phyloP scores from a whole-genome alignment of 2,888 invertebrate species.

The Macrophya annulata region DNA sequence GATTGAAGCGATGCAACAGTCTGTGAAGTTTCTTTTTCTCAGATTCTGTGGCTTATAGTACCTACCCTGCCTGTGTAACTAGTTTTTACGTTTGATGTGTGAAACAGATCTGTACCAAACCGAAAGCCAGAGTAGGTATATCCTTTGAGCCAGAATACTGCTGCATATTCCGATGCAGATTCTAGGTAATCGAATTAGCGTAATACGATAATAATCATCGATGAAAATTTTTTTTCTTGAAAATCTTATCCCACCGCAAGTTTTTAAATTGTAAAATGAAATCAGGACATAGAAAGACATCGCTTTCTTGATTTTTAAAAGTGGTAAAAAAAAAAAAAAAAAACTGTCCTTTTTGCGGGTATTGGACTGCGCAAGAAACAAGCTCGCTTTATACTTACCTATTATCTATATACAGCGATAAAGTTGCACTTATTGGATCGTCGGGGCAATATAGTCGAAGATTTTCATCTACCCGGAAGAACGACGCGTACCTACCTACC shows the following conservation, averaged over 20 bases:
- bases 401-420: background rate
- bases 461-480: conserved; percentile 49
- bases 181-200: background rate
- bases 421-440: background rate
- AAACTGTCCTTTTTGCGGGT: background rate
- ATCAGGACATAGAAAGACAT: too few species aligned
- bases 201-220: background rate
- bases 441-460: background rate
- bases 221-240: background rate
- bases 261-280: background rate
- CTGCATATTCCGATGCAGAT: too few species aligned
- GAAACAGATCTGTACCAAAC: background rate
- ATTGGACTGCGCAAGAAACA: background rate
- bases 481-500: conserved; percentile 9
- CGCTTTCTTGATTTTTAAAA: background rate
- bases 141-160: background rate
- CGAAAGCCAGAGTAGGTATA: background rate
- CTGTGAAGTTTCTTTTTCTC: background rate
- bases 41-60: background rate
- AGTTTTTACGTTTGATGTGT: too few species aligned
- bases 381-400: background rate
- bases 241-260: background rate
- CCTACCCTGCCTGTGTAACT: too few species aligned
- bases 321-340: too few species aligned
- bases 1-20: background rate